These are phyloP conservation scores for Bradysia coprophila DNA, from an alignment of 1,140 invertebrate species.

Conservation along the genomic window DNA sequence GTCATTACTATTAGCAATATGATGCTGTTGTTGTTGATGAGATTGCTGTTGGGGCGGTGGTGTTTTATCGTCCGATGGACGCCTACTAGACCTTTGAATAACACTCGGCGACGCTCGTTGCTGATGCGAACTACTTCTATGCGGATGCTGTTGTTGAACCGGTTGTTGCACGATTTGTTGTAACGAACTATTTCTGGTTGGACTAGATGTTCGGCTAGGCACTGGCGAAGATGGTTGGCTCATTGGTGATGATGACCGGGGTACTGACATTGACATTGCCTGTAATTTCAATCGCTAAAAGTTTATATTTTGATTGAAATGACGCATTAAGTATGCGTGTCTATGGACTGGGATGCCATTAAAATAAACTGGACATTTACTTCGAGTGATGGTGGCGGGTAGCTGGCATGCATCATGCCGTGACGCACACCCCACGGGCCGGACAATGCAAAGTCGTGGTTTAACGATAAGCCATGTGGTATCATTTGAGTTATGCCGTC, in stretches of 20 bases:
- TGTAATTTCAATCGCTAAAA: background rate
- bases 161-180: conserved; percentile 8
- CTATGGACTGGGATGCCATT: too few species aligned
- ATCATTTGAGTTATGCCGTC: conserved; percentile 19
- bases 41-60: conserved; percentile 17
- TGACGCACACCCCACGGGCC: conserved; percentile 9
- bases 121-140: conserved; percentile 11
- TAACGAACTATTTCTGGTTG: conserved; percentile 28
- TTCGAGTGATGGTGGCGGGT: conserved; percentile 1
- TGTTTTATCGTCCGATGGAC: conserved; percentile 27
- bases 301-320: too few species aligned
- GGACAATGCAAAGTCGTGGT: conserved; percentile 18
- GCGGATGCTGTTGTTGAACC: conserved; percentile 12
- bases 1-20: conserved; percentile 2
- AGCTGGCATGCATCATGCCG: background rate
- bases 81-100: conserved; percentile 15
- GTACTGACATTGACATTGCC: conserved; percentile 5
- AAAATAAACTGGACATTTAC: conserved; percentile 2
- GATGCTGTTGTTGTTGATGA: conserved; percentile 7
- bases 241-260: conserved; percentile 29
- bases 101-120: conserved; percentile 11
- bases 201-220: conserved; percentile 37
- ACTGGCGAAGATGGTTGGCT: conserved; percentile 33
- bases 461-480: conserved; percentile 18
- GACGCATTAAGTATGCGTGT: too few species aligned